Base-by-base conservation (phyloP, 2,888 invertebrate genomes). In the Minunthozetes semirufus region DNA sequence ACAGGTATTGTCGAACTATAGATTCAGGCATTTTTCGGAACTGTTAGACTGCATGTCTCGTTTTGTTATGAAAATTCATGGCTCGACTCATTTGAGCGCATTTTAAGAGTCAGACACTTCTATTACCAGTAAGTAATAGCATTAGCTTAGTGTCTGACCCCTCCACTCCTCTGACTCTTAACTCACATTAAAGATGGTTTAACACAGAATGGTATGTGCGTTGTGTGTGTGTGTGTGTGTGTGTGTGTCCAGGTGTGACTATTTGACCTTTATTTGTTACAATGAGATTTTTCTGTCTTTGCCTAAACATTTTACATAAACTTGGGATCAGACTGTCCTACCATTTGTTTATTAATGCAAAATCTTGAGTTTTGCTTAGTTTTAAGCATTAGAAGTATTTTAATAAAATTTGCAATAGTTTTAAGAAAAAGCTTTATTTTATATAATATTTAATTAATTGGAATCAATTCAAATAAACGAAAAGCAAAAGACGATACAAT, bases 1-100 rank as follows among this genome's bases (percentile, higher is more conserved):
- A 42, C 42, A 42, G 42, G 42, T 13, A 42, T 42, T 42, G 42
- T 8, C 2, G 25, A 22, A 8, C 13, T 56, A 56, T 56, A 56
- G 56, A 22, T 56, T 25, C 22, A 25, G 56, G 56, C 13, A 25
- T 19, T 56, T 56, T 25, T 13, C 25, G 25, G 56, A 22, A 22
- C n/a, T 19, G 22, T 56, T 25, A 56, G 56, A 56, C 56, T 56
- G 56, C 22, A 22, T 56, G 56, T 56, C 56, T 56, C 56, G 25
- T 22, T 56, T 56, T 56, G 53, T 53, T 53, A 53, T 53, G n/a
- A 53, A 53, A 53, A 53, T 56, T 56, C 56, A 22, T 56, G 11
- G 19, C 25, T 6, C 19, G 13, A 11, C 56, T 56, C 25, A 19
- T 56, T 56, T 25, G 22, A 19, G 25, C 19, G n/a, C 22, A 56